Percentiles rank a stretch among this genome's conserved stretches.
Evolutionary conservation across 2,797 vertebrate species (phyloP).

Genomic region (Chaunax sp.): DNA sequence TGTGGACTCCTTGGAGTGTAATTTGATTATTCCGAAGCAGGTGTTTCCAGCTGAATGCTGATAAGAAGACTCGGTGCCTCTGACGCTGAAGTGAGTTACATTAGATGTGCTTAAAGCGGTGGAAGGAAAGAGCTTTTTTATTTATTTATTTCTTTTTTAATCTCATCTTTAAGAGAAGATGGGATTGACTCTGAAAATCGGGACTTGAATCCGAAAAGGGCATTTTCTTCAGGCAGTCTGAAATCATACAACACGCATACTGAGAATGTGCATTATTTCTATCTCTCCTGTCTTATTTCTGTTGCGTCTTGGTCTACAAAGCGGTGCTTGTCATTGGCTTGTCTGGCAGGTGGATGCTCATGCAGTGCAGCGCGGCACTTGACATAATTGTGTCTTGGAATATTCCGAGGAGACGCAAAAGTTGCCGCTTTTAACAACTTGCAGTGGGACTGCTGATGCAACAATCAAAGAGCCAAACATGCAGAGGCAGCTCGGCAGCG

Average conservation of each 20-base stretch:
- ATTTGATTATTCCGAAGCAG: conserved; percentile 83
- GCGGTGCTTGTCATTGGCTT: conserved; percentile 7
- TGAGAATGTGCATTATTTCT: conserved; percentile 24
- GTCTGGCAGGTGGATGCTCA: conserved; percentile 25
- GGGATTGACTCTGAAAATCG: conserved; percentile 56
- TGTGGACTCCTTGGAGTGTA: conserved; percentile 67
- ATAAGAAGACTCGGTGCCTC: conserved; percentile 69
- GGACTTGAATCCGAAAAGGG: conserved; percentile 32
- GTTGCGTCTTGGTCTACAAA: conserved; percentile 15
- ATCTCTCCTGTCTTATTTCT: no score
- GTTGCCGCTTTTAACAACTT: conserved; percentile 40
- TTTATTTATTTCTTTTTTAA: conserved; percentile 4
- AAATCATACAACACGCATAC: conserved; percentile 12
- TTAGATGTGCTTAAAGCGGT: conserved; percentile 63
- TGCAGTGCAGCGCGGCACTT: conserved; percentile 13
- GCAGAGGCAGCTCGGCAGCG: conserved; percentile 29
- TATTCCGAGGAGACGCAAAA: conserved; percentile 42
- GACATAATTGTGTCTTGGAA: conserved; percentile 8
- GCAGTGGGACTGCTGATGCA: conserved; percentile 25
- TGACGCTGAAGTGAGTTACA: conserved; percentile 59
- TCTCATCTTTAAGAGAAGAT: conserved; percentile 60
- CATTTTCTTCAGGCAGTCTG: conserved; percentile 9
- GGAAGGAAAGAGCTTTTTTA: conserved; percentile 32
- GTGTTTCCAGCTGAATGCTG: conserved; percentile 79
- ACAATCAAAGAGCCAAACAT: conserved; percentile 29